phyloP scores from a whole-genome alignment of 1,140 invertebrate species.

The Ladona fulva region DNA sequence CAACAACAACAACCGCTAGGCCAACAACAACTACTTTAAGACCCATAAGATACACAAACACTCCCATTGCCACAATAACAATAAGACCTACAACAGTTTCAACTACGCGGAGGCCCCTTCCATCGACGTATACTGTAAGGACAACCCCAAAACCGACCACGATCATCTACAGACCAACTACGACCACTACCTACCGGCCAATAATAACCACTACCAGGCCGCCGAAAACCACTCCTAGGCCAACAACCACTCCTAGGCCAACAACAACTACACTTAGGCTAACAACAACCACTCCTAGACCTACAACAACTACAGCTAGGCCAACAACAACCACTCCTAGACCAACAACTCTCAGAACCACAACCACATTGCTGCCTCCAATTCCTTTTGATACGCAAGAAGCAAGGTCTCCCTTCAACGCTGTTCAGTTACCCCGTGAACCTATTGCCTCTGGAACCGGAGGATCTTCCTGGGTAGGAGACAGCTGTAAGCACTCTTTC shows the following conservation, averaged over 20 bases:
- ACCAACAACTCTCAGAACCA: neutral
- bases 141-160: neutral
- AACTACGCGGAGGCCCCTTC: neutral
- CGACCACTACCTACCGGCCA: neutral
- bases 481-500: neutral
- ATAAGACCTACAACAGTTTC: neutral
- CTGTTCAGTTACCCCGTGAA: neutral
- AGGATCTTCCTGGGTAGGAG: neutral
- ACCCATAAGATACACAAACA: neutral
- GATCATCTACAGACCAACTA: neutral
- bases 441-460: too few relatives aligned
- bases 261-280: neutral
- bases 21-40: neutral
- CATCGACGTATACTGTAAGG: neutral
- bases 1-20: neutral
- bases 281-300: neutral
- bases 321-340: neutral
- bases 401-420: neutral
- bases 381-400: neutral
- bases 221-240: neutral
- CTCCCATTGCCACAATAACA: neutral
- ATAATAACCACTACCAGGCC: neutral
- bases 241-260: neutral
- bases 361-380: neutral
- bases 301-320: neutral